Evolutionary conservation across 2,797 vertebrate species (phyloP).

Genomic region (Sibirionetta formosa): DNA sequence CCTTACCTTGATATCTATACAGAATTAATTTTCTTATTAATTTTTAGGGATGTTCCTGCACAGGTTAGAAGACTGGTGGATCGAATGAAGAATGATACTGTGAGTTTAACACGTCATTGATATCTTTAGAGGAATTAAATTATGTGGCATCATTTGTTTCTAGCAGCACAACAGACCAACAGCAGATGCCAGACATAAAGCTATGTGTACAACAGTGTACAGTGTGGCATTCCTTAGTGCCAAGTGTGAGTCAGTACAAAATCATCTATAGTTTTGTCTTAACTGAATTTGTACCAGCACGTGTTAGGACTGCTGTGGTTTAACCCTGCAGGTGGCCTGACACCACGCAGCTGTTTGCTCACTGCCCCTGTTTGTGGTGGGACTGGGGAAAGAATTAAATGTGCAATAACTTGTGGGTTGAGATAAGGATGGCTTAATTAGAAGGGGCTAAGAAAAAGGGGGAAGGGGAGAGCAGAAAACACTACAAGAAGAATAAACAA

Average conservation of each 20-base stretch:
- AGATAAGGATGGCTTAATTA: not conserved
- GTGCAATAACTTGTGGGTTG: not conserved
- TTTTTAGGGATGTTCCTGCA: conserved; percentile 67
- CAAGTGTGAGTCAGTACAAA: not conserved
- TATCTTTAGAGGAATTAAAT: not conserved
- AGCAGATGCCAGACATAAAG: not conserved
- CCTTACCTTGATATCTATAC: not conserved
- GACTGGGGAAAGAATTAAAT: not conserved
- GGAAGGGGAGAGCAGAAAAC: not conserved
- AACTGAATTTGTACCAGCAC: not conserved
- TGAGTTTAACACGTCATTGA: conserved; percentile 56
- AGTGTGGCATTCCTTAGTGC: not conserved
- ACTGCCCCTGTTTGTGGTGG: too few species aligned
- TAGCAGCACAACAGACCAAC: not conserved
- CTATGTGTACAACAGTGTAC: not conserved
- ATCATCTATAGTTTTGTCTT: not conserved
- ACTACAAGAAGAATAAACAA: not conserved
- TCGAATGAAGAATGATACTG: conserved; percentile 74
- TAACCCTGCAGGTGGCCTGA: not conserved
- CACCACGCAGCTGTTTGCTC: not conserved
- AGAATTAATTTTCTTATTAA: not conserved
- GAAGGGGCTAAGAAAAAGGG: not conserved
- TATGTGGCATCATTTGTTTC: not conserved
- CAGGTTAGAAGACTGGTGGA: conserved; percentile 76
- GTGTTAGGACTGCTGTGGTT: not conserved